Conservation (phyloP, 2,113 vertebrate species). For the Eulemur rufifrons region DNA sequence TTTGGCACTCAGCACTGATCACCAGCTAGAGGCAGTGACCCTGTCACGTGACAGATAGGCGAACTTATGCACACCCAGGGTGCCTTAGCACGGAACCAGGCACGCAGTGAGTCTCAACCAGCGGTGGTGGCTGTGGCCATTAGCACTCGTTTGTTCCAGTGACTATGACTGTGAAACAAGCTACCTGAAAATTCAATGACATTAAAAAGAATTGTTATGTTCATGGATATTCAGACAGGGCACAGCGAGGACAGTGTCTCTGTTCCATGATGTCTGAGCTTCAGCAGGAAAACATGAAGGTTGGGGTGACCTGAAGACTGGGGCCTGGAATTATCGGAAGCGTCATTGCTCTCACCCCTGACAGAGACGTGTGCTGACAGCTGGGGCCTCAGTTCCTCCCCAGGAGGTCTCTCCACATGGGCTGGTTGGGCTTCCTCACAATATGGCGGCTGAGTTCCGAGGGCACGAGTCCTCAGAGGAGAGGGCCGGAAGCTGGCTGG, state of each 20-base stretch:
- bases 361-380: background rate
- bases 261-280: background rate
- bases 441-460: background rate
- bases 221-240: background rate
- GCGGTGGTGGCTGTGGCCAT: background rate
- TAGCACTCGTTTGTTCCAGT: background rate
- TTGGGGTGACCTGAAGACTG: background rate
- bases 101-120: background rate
- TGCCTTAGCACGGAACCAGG: background rate
- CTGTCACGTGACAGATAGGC: background rate
- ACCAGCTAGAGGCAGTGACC: background rate
- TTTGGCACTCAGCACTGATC: background rate
- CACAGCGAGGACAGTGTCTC: background rate
- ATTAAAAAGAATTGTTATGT: background rate
- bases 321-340: background rate
- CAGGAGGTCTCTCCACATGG: background rate
- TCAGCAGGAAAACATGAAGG: background rate
- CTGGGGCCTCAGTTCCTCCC: background rate
- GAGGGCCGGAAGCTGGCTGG: background rate
- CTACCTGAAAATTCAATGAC: background rate
- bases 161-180: background rate
- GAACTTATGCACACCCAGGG: too few species aligned
- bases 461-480: background rate
- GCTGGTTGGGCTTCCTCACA: background rate
- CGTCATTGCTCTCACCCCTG: background rate